Base-by-base conservation (phyloP, 2,797 vertebrate genomes). In the Schizopygopsis malacanthus region DNA sequence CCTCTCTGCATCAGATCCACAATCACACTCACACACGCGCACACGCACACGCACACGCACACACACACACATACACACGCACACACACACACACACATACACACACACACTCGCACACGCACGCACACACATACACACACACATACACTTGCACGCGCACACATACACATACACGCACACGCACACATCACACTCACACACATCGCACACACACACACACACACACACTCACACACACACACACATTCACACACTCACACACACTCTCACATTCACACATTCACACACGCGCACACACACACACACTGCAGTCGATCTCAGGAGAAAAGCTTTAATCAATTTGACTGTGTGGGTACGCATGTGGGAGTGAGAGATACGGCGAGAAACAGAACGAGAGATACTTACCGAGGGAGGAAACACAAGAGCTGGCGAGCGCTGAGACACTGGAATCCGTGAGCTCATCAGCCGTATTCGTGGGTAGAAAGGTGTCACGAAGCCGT, bases 251-350 rank as follows among this genome's bases (percentile, higher is more conserved):
- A 3, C 33, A 33, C 33, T 3, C 33, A 33, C 33, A 2, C 33
- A 33, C 33, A 33, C 33, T 33, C 33, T 2, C 33, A 33, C 33
- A 33, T 70, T 28, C 59, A 77, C 4, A 59, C 79, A 61, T 33
- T 33, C 69, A 20, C 56, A 47, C 47, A 63, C 81, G 80, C 69
- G 1, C 81, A 84, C 69, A 39, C 69, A 88, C 81, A 84, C 69
- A 39, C 69, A 88, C 87, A 89, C 86, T 67, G 84, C 72, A 82
- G 79, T 90, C 69, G 88, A 90, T 90, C 90, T 86, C 91, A 89
- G 92, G 93, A 94, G 92, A 91, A 20, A 89, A 90, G 91, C 92
- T 92, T 92, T 92, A 94, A 94, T 94, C 94, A 94, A 90, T 94
- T 93, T 92, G 90, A 92, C 89, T 92, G 93, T 82, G 92, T 93